Conservation (phyloP, 1,140 invertebrate genomes). For the Drosophila pseudoananassae region DNA sequence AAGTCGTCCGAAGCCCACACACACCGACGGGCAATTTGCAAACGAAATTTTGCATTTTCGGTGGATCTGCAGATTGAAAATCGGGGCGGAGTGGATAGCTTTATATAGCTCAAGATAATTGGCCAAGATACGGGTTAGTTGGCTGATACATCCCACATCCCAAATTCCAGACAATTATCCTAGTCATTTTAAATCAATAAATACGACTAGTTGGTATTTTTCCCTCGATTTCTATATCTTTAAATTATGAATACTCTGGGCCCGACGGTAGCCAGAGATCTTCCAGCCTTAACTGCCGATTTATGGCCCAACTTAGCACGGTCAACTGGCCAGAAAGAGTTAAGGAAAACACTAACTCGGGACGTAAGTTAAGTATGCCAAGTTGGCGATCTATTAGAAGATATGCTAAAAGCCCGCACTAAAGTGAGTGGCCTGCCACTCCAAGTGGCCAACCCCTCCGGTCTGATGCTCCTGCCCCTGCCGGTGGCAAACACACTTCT, state of each 20-base stretch:
- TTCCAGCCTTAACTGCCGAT: slow-evolving; percentile 39
- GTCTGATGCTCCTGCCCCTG: not conserved
- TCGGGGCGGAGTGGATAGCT: slow-evolving; percentile 5
- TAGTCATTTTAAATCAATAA: no score
- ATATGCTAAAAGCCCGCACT: slow-evolving; percentile 73
- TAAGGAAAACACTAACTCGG: slow-evolving; percentile 36
- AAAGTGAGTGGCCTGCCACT: slow-evolving; percentile 61
- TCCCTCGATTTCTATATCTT: slow-evolving; percentile 4
- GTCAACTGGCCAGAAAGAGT: slow-evolving; percentile 27
- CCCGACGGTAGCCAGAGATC: slow-evolving; percentile 28
- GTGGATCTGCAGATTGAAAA: slow-evolving; percentile 18
- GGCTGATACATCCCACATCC: slow-evolving; percentile 7
- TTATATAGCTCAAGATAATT: slow-evolving; percentile 19
- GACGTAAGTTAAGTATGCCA: slow-evolving; percentile 66
- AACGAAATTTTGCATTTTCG: slow-evolving; percentile 36
- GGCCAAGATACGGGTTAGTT: slow-evolving; percentile 17
- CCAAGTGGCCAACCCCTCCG: not conserved
- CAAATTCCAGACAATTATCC: not conserved
- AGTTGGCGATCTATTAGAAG: slow-evolving; percentile 72
- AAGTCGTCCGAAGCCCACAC: slow-evolving; percentile 41
- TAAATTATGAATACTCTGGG: slow-evolving; percentile 42
- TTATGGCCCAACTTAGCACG: slow-evolving; percentile 54
- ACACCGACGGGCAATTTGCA: slow-evolving; percentile 55
- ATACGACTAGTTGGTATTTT: not conserved
- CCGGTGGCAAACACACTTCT: slow-evolving; percentile 67